Conservation (phyloP, 2,888 invertebrate species). For the Dasypogon diadema region DNA sequence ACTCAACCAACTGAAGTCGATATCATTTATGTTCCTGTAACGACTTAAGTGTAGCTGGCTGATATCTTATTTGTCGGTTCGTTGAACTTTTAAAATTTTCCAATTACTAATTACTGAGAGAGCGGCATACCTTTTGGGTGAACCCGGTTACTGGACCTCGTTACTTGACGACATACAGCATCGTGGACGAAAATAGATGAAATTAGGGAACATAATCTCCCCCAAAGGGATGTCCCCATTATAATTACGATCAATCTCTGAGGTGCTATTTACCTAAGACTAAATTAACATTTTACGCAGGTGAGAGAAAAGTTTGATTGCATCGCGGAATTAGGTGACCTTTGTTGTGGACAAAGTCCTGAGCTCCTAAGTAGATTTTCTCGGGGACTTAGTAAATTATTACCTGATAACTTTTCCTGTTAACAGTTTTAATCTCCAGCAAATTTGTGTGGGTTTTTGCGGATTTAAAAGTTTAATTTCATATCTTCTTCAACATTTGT, state of each 20-base stretch:
- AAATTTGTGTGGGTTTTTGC: too few relatives aligned
- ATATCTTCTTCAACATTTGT: too few relatives aligned
- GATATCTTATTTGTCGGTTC: constrained; percentile 52
- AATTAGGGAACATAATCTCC: constrained; percentile 39
- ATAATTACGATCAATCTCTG: constrained; percentile 49
- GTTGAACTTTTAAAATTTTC: constrained; percentile 54
- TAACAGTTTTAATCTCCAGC: too few relatives aligned
- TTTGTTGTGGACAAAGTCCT: background rate
- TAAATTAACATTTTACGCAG: constrained; percentile 49
- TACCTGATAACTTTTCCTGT: constrained; percentile 3
- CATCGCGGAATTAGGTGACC: constrained; percentile 41
- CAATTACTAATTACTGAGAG: constrained; percentile 52
- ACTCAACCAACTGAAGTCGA: background rate
- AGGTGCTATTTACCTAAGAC: constrained; percentile 40
- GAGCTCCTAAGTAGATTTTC: background rate
- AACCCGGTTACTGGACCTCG: background rate
- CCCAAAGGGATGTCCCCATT: constrained; percentile 47
- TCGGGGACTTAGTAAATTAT: constrained; percentile 8
- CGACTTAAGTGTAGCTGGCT: constrained; percentile 41
- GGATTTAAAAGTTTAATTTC: too few relatives aligned
- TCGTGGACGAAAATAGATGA: constrained; percentile 14
- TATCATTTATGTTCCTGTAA: constrained; percentile 44
- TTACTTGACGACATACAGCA: constrained; percentile 8
- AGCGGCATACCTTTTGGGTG: background rate
- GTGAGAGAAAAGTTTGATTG: constrained; percentile 47